phyloP scores from a whole-genome alignment of 1,140 invertebrate species.

The Streblospio benedicti region DNA sequence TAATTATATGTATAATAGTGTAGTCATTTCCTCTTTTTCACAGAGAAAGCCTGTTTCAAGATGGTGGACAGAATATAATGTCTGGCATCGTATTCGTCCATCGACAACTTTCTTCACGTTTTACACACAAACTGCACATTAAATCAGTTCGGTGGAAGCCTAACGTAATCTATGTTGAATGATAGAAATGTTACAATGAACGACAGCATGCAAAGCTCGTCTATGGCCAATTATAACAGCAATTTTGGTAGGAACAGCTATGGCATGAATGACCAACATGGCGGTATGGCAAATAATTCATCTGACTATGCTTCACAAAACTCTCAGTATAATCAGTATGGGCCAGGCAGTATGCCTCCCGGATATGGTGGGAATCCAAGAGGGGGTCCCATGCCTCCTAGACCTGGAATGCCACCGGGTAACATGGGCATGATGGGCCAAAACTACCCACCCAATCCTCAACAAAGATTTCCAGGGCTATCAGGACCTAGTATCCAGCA shows the following conservation, averaged over 20 bases:
- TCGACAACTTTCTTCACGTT: too few relatives aligned
- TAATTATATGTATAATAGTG: too few relatives aligned
- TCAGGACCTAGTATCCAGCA: constrained; percentile 61
- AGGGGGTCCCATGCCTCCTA: constrained; percentile 19
- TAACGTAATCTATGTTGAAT: constrained; percentile 26
- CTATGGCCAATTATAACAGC: constrained; percentile 31
- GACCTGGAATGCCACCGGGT: constrained; percentile 25
- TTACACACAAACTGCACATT: too few relatives aligned
- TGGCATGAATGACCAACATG: constrained; percentile 32
- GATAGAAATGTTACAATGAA: constrained; percentile 34
- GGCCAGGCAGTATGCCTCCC: constrained; percentile 27
- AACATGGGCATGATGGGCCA: constrained; percentile 25
- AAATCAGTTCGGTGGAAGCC: too few relatives aligned
- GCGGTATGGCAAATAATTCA: constrained; percentile 22
- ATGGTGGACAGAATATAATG: too few relatives aligned
- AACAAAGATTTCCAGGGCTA: constrained; percentile 29
- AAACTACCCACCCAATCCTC: constrained; percentile 22
- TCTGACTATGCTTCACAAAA: constrained; percentile 30
- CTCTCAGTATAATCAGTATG: constrained; percentile 30
- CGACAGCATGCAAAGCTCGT: constrained; percentile 30
- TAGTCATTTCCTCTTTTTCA: too few relatives aligned
- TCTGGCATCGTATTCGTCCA: too few relatives aligned
- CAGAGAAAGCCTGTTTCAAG: too few relatives aligned
- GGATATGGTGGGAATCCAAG: constrained; percentile 28
- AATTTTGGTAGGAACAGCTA: constrained; percentile 6